These are phyloP conservation scores for Aix galericulata DNA, from an alignment of 2,113 vertebrate species.

Conservation along the genomic window DNA sequence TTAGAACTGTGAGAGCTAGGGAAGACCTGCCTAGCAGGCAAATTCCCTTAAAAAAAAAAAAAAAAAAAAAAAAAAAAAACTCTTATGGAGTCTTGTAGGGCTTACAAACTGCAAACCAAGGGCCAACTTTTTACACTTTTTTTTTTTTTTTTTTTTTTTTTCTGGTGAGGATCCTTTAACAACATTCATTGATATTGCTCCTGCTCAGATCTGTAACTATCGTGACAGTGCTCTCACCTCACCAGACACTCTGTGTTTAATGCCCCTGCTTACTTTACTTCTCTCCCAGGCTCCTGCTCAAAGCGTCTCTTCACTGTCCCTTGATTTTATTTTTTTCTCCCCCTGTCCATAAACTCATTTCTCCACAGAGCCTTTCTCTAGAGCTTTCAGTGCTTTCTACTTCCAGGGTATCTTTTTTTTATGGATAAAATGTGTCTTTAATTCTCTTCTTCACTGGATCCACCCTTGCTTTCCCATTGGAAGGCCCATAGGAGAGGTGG, in stretches of 20 bases:
- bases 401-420: slow-evolving; percentile 48
- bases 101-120: slow-evolving; percentile 36
- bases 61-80: not conserved
- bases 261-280: slow-evolving; percentile 53
- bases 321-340: not conserved
- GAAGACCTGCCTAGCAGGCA: slow-evolving; percentile 71
- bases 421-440: slow-evolving; percentile 51
- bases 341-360: slow-evolving; percentile 45
- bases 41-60: slow-evolving; percentile 29
- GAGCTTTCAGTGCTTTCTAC: slow-evolving; percentile 54
- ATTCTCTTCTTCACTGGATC: slow-evolving; percentile 48
- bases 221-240: slow-evolving; percentile 45
- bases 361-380: slow-evolving; percentile 39
- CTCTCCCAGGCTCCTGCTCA: slow-evolving; percentile 36
- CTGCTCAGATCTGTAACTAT: slow-evolving; percentile 52
- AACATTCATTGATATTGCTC: slow-evolving; percentile 15
- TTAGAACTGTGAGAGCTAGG: slow-evolving; percentile 70
- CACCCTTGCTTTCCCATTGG: slow-evolving; percentile 70
- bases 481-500: slow-evolving; percentile 65
- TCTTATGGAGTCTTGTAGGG: slow-evolving; percentile 47
- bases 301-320: slow-evolving; percentile 33
- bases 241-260: slow-evolving; percentile 66
- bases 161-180: slow-evolving; percentile 33
- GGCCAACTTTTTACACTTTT: slow-evolving; percentile 53
- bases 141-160: slow-evolving; percentile 55